Evolutionary conservation across 2,888 invertebrate genomes (phyloP).

Genomic region (Nephrotoma guestfalica): DNA sequence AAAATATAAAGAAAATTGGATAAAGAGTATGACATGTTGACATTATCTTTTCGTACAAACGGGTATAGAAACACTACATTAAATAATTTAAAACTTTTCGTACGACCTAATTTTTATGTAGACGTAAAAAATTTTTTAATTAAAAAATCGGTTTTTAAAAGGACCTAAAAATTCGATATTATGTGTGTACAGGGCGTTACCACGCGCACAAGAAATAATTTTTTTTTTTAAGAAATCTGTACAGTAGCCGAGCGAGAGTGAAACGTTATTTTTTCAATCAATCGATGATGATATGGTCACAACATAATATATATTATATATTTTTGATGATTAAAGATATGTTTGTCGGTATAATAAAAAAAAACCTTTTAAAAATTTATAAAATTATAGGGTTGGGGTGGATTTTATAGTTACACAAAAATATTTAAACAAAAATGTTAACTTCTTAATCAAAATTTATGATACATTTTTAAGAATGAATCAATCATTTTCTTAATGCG

Average conservation of each 20-base stretch:
- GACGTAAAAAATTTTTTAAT: neutral
- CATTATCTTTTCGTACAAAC: neutral
- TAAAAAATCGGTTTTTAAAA: neutral
- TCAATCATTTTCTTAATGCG: neutral
- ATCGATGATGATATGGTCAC: neutral
- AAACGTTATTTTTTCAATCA: neutral
- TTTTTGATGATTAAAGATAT: neutral
- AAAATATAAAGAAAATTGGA: neutral
- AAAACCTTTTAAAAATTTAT: neutral
- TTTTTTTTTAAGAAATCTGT: neutral
- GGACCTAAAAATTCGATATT: neutral
- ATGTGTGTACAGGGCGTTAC: neutral
- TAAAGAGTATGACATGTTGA: neutral
- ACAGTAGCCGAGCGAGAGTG: neutral
- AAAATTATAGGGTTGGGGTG: slow-evolving; percentile 2
- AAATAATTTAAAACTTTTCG: neutral
- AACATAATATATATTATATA: neutral
- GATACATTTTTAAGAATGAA: neutral
- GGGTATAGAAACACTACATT: neutral
- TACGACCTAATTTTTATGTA: neutral
- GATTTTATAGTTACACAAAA: neutral
- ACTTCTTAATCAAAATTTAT: neutral
- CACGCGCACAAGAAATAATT: neutral
- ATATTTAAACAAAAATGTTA: neutral
- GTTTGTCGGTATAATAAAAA: neutral